Conservation (phyloP, 2,113 vertebrate species). For the Heloderma charlesbogerti region DNA sequence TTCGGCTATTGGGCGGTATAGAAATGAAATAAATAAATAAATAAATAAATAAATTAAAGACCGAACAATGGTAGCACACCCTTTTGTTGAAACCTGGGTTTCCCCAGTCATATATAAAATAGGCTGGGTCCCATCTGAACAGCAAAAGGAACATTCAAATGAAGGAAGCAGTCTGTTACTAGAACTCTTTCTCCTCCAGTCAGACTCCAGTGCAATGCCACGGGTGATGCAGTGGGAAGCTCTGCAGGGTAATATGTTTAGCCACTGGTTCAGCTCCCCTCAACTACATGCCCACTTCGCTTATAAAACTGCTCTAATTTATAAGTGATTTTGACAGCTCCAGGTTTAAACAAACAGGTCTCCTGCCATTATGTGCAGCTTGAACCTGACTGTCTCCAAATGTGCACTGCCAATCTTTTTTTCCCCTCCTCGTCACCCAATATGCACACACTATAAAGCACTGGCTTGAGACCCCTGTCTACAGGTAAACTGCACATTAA, state of each 20-base stretch:
- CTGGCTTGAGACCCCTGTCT: background rate
- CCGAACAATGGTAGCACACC: no score
- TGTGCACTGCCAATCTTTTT: background rate
- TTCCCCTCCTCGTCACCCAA: background rate
- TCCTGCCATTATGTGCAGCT: background rate
- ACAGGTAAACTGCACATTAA: background rate
- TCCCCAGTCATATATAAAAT: background rate
- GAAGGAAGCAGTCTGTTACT: background rate
- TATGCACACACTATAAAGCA: background rate
- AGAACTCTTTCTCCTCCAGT: background rate
- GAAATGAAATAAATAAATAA: no score
- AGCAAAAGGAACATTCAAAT: background rate
- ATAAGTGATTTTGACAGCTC: background rate
- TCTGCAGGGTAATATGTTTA: background rate
- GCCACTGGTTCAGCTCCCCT: background rate
- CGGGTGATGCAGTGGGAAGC: background rate
- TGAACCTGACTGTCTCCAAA: background rate
- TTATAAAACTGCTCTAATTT: background rate
- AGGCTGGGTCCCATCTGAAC: background rate
- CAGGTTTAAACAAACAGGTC: background rate
- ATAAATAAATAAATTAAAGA: no score
- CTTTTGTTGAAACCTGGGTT: background rate
- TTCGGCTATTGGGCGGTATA: no score
- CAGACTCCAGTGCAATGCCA: background rate
- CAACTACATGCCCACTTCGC: background rate